Evolutionary conservation across 2,888 invertebrate genomes (phyloP).

Genomic region (Dolichopus griseipennis): DNA sequence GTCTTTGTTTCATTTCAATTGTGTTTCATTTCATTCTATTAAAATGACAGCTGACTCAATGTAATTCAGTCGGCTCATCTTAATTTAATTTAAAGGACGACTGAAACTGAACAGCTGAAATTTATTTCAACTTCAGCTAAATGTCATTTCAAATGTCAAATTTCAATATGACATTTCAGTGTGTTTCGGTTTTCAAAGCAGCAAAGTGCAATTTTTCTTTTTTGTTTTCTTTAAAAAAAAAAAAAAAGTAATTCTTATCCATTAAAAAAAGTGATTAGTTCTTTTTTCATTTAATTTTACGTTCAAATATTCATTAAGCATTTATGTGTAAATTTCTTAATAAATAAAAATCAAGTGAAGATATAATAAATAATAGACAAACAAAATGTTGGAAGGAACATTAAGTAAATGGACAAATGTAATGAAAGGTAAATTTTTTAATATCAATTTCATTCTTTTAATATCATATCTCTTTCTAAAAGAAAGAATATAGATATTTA

Average conservation of each 20-base stretch:
- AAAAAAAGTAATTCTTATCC: neutral
- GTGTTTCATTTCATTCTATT: too few relatives aligned
- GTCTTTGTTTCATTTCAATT: too few relatives aligned
- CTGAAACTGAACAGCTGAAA: too few relatives aligned
- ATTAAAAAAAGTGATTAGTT: neutral
- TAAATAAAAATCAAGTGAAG: neutral
- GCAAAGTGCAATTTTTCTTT: neutral
- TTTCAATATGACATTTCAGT: neutral
- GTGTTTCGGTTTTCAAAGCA: neutral
- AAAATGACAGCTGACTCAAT: too few relatives aligned
- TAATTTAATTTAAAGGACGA: too few relatives aligned
- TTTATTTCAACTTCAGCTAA: too few relatives aligned
- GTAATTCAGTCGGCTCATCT: too few relatives aligned
- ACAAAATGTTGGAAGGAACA: slow-evolving; percentile 34
- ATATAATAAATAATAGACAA: neutral
- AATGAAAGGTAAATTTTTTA: slow-evolving; percentile 31
- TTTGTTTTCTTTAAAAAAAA: neutral
- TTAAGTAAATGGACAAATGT: slow-evolving; percentile 45
- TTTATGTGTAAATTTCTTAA: neutral
- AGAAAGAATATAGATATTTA: neutral
- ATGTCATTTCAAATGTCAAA: neutral
- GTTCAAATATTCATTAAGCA: neutral
- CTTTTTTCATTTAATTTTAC: neutral
- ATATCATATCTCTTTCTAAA: too few relatives aligned
- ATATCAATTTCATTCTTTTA: neutral